A percentile compares a stretch with the other conserved stretches of the same genome.
phyloP scores from a whole-genome alignment of 2,797 vertebrate species.

The Epinephelus awoara region DNA sequence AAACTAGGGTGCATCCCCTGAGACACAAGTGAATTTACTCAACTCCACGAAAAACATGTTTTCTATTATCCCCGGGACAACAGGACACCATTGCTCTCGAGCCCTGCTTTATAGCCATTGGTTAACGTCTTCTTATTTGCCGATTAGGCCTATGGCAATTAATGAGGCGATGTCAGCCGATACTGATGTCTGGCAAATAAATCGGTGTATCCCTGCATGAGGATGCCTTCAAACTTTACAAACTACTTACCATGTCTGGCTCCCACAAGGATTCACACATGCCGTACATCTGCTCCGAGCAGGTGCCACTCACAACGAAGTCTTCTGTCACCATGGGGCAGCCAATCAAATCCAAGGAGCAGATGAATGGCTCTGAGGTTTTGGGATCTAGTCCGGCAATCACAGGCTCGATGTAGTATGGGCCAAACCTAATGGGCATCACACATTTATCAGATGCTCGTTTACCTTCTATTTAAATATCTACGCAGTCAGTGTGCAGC shows the following conservation, averaged over 20 bases:
- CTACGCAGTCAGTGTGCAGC: neutral
- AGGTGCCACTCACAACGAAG: slow-evolving; percentile 99
- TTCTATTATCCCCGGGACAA: too few relatives aligned
- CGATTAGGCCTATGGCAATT: too few relatives aligned
- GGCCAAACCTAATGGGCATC: slow-evolving; percentile 90
- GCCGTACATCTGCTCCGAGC: slow-evolving; percentile 98
- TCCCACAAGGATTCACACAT: slow-evolving; percentile 99
- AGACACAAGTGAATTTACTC: too few relatives aligned
- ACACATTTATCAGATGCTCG: neutral
- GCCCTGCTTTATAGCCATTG: too few relatives aligned
- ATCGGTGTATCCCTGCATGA: too few relatives aligned
- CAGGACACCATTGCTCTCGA: too few relatives aligned
- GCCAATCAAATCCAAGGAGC: slow-evolving; percentile 96
- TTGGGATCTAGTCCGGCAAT: slow-evolving; percentile 95
- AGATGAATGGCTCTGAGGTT: slow-evolving; percentile 95
- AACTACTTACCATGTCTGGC: slow-evolving; percentile 92
- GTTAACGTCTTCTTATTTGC: too few relatives aligned
- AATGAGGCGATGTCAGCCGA: too few relatives aligned
- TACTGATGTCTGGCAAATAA: too few relatives aligned
- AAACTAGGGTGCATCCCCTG: too few relatives aligned
- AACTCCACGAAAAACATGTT: too few relatives aligned
- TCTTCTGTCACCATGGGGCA: slow-evolving; percentile 98
- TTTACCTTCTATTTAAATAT: neutral
- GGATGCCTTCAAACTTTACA: neutral
- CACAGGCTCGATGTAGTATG: slow-evolving; percentile 97